Base-by-base conservation (phyloP, 2,113 vertebrate species). In the Zosterops borbonicus region DNA sequence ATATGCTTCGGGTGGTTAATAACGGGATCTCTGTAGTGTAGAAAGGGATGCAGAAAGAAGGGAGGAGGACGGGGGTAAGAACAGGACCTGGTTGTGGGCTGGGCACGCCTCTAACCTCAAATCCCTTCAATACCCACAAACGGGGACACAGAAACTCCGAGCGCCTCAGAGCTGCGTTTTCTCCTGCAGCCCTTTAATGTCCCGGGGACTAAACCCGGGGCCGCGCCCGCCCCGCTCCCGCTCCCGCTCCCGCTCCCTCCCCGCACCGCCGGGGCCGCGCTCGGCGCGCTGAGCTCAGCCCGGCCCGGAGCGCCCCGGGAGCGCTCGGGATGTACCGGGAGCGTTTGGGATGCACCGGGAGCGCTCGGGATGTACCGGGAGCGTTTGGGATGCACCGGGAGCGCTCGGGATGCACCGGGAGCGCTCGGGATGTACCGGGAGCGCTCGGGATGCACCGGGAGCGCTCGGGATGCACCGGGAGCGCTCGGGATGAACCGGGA, bases 191-290 rank as follows among this genome's bases (percentile, higher is more conserved):
- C 22, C 71, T 49, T 81, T 20, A 1, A 47, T 42, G 37, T 81
- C 52, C 7, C 44, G 7, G 35, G 1, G 15, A 2, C 14, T 31
- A 1, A 64, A 59, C 5, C 11, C 14, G 8, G 75, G 10, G 50
- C 59, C 28, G 69, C 18, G 33, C 78, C 64, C n/a, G n/a, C 78
- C 63, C 41, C 9, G 62, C 39, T 35, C 52, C 70, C 39, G 70
- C 46, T 39, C 39, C 44, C 44, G 44, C 44, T 19, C 44, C 52
- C 39, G 52, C 44, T 44, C 64, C 64, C 53, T 28, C 53, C 63
- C 77, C 78, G 79, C 64, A 14, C 14, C 12, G 94, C 96, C 80
- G 52, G 97, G 93, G 95, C 87, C 74, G 94, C 93, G 88, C 92
- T n/a, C 35, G 35, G 58, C 9, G 39, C 52, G 52, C 70, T 15